Evolutionary conservation across 2,797 vertebrate species (phyloP).

Genomic region (Xiphorhynchus erythropygius): DNA sequence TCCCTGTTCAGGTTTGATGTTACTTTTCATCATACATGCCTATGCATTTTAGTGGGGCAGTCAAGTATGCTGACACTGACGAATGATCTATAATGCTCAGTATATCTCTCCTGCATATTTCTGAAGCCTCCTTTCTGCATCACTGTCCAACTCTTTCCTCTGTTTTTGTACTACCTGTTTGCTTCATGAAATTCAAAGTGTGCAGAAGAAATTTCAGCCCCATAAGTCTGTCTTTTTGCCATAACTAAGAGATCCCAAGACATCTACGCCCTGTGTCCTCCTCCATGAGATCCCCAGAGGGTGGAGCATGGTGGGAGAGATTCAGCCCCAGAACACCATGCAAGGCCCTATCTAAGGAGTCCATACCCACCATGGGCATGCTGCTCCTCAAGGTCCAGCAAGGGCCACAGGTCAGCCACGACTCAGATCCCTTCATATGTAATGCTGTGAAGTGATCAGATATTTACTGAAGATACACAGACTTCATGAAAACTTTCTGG

Average conservation of each 20-base stretch:
- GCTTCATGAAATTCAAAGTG: not conserved
- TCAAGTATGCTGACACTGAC: not conserved
- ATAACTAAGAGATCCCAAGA: not conserved
- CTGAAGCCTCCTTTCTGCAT: not conserved
- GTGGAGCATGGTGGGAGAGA: rapidly evolving
- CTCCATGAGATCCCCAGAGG: rapidly evolving
- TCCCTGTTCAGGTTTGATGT: not conserved
- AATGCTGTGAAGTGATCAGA: not conserved
- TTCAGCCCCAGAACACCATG: not conserved
- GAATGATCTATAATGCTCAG: not conserved
- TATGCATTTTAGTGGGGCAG: not conserved
- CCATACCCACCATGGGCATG: rapidly evolving
- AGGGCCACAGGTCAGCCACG: rapidly evolving
- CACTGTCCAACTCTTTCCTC: not conserved
- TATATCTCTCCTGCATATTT: not conserved
- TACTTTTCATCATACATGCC: not conserved
- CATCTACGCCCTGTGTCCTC: not conserved
- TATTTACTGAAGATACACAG: not conserved
- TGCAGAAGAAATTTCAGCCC: not conserved
- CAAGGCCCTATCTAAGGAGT: not conserved
- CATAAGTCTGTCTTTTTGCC: not conserved
- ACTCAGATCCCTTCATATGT: not conserved
- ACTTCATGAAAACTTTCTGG: not conserved
- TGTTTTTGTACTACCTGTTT: not conserved
- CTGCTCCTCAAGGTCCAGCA: rapidly evolving